These are phyloP conservation scores for Paradoxurus hermaphroditus DNA, from an alignment of 2,113 vertebrate genomes.

Conservation along the genomic window DNA sequence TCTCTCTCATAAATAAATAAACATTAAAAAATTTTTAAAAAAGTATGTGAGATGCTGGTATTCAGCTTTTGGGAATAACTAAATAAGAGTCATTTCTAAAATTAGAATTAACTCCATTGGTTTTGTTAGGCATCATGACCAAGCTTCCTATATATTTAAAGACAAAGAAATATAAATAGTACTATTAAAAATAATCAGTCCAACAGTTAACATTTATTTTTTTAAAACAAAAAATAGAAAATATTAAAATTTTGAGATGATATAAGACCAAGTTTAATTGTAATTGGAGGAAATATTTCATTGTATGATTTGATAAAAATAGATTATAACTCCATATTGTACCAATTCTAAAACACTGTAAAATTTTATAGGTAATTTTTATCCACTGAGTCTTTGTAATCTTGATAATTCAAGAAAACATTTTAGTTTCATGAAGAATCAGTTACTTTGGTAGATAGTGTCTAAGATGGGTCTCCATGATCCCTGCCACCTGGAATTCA, in stretches of 20 bases:
- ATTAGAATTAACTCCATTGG: not conserved
- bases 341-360: not conserved
- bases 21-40: not conserved
- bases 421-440: not conserved
- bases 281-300: not conserved
- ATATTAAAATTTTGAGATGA: not conserved
- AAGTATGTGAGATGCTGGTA: not conserved
- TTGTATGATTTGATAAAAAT: not conserved
- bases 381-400: not conserved
- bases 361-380: not conserved
- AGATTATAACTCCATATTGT: not conserved
- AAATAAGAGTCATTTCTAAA: constrained; percentile 2
- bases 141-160: not conserved
- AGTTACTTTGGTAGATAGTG: not conserved
- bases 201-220: not conserved
- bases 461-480: not conserved
- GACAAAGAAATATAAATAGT: constrained; percentile 13
- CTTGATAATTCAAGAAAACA: constrained; percentile 7
- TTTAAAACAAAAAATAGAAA: not conserved
- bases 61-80: not conserved
- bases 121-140: not conserved
- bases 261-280: not conserved
- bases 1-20: too few species aligned
- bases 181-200: not conserved
- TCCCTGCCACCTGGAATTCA: not conserved